Base-by-base conservation (phyloP, 2,888 invertebrate genomes). In the Drosophila neutralis region DNA sequence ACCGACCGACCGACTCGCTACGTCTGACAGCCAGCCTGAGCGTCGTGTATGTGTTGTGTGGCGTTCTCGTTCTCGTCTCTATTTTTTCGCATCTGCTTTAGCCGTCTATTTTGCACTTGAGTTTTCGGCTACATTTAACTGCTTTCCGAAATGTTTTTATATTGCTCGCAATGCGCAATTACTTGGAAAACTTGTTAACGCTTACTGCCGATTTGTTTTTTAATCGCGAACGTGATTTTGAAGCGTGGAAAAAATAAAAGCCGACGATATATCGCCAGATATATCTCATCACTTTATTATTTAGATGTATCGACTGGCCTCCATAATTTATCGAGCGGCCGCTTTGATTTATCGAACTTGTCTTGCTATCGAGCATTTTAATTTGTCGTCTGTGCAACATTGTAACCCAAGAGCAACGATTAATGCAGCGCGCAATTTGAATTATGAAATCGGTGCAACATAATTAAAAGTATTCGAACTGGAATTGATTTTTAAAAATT, bases 21-120 rank as follows among this genome's bases (percentile, higher is more conserved):
- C 77, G 85, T 85, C 85, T 85, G 87, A 88, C 87, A 88, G 70
- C 73, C 75, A 71, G 78, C 64, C 78, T 72, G 77, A 71, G 73
- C 71, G 68, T 83, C 86, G 89, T 84, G 87, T 89, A 89, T 90
- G 82, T 84, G 87, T 78, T 87, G 80, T 78, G 82, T 87, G 82
- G 79, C 82, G 86, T 82, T 85, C 74, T 79, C 74, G 89, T 76
- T 82, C 87, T 86, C 84, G 67, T 69, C 75, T 76, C 73, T 69
- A 74, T 73, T 74, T 89, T 85, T 85, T 85, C 85, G 89, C 89
- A 85, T 87, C 69, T 71, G 76, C 84, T 87, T 83, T 67, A 68
- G 67, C 76, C 60, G 72, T 71, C 68, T 69, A 81, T 73, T 83
- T 87, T 73, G 87, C 84, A 73, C 58, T 67, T 56, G 7, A 24